Evolutionary conservation across 2,888 invertebrate species (phyloP).

Genomic region (Euplagia quadripunctaria): DNA sequence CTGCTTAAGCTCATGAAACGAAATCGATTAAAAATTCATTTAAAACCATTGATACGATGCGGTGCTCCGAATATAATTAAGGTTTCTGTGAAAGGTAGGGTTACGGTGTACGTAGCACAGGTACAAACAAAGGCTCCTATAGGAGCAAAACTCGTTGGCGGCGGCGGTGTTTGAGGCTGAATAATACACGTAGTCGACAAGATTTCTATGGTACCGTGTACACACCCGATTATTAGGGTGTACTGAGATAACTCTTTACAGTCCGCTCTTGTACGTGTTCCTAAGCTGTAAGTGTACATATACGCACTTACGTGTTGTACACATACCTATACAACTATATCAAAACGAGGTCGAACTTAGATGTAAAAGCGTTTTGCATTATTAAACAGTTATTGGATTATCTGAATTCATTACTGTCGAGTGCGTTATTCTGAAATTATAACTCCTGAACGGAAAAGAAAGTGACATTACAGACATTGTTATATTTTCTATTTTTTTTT

Average conservation of each 20-base stretch:
- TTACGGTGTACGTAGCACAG: not conserved
- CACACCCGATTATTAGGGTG: conserved; percentile 37
- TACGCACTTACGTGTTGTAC: not conserved
- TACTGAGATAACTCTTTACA: conserved; percentile 11
- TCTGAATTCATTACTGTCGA: not conserved
- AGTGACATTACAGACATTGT: not conserved
- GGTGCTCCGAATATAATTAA: not conserved
- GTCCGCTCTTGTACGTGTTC: not conserved
- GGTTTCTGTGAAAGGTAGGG: not conserved
- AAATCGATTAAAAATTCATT: too few relatives aligned
- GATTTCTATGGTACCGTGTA: conserved; percentile 38
- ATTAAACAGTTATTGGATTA: conserved; percentile 3
- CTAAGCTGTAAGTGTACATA: not conserved
- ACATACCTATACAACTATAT: not conserved
- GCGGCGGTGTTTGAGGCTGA: conserved; percentile 56
- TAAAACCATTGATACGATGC: not conserved
- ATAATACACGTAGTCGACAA: conserved; percentile 57
- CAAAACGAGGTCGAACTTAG: not conserved
- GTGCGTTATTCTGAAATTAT: not conserved
- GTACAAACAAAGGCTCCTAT: conserved; percentile 50
- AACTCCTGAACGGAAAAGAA: not conserved
- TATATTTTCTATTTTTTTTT: too few relatives aligned
- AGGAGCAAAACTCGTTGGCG: conserved; percentile 42
- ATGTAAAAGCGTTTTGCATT: conserved; percentile 5
- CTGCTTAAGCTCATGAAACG: not conserved